Evolutionary conservation across 1,140 invertebrate genomes (phyloP).

Genomic region (Popillia japonica): DNA sequence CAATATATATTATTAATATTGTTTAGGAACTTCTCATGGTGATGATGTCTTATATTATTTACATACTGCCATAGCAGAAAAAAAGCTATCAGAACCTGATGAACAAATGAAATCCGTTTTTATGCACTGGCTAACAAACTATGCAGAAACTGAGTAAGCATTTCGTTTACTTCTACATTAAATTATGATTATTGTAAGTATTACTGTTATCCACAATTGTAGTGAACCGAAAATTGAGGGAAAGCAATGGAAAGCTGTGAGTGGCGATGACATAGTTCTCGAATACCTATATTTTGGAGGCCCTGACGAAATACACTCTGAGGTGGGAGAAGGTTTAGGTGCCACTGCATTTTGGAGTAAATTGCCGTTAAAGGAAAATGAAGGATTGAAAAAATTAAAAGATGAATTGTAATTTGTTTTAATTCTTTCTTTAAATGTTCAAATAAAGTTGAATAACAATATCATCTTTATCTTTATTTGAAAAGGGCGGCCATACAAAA

Average conservation of each 20-base stretch:
- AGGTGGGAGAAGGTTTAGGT: constrained; percentile 14
- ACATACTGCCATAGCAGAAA: too few relatives aligned
- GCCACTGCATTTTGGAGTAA: background rate
- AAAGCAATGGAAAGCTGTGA: background rate
- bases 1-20: too few relatives aligned
- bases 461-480: too few relatives aligned
- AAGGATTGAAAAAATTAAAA: background rate
- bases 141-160: constrained; percentile 18
- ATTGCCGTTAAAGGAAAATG: background rate
- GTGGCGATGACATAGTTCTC: background rate
- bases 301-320: background rate
- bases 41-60: constrained; percentile 31
- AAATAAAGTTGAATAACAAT: too few relatives aligned
- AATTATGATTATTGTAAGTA: background rate
- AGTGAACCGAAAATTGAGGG: background rate
- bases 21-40: background rate
- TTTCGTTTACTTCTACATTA: background rate
- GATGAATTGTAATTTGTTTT: constrained; percentile 6
- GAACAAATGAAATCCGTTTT: constrained; percentile 6
- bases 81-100: background rate
- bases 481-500: too few relatives aligned
- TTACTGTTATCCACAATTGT: background rate
- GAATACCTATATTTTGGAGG: background rate
- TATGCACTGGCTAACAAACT: background rate
- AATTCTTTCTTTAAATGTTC: background rate